A percentile compares a stretch with the other conserved stretches of the same genome.
Evolutionary conservation across 2,888 invertebrate species (phyloP).

Genomic region (Limnephilus lunatus): DNA sequence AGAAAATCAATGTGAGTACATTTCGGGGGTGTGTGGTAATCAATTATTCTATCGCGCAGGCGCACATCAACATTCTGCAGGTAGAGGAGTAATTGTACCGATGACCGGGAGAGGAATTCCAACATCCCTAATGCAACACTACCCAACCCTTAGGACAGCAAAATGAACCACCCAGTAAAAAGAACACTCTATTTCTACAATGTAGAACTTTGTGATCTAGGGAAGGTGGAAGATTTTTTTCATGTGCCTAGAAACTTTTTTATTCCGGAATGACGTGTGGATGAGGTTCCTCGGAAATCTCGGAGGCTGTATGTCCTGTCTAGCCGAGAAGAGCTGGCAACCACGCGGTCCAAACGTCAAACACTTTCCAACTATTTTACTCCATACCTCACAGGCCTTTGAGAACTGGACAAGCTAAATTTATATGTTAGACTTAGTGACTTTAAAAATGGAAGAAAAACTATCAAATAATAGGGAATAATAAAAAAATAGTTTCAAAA

Average conservation of each 20-base stretch:
- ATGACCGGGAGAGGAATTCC: conserved; percentile 62
- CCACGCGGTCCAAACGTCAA: conserved; percentile 46
- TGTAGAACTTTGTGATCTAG: not conserved
- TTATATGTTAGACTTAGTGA: not conserved
- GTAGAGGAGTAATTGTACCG: conserved; percentile 62
- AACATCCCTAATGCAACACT: conserved; percentile 37
- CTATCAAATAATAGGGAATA: not conserved
- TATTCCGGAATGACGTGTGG: not conserved
- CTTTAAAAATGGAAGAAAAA: not conserved
- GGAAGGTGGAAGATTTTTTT: not conserved
- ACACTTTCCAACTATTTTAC: not conserved
- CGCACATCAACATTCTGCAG: conserved; percentile 22
- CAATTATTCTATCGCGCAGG: conserved; percentile 21
- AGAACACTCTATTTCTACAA: not conserved
- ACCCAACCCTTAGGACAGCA: not conserved
- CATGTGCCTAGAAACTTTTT: not conserved
- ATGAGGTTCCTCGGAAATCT: conserved; percentile 17
- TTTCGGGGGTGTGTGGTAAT: conserved; percentile 12
- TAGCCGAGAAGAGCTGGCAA: conserved; percentile 55
- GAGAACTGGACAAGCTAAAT: not conserved
- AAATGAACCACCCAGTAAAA: conserved; percentile 7
- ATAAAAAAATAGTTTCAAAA: no score
- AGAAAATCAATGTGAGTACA: not conserved
- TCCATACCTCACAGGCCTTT: not conserved
- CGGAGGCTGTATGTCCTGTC: conserved; percentile 4